Evolutionary conservation across 2,888 invertebrate genomes (phyloP).

Genomic region (Lottia gigantea): DNA sequence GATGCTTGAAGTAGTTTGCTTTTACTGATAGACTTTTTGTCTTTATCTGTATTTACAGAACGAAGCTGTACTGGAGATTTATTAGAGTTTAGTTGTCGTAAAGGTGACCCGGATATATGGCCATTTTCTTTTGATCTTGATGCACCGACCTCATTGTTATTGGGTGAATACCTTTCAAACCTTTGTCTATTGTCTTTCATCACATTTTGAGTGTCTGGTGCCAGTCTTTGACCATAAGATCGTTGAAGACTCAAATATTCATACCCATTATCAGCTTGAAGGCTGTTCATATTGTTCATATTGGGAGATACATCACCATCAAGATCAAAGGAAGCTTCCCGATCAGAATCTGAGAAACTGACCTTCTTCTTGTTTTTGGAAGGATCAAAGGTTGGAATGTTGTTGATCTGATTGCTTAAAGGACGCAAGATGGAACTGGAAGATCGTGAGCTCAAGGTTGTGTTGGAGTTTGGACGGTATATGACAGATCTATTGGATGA

Average conservation of each 20-base stretch:
- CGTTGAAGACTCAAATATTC: conserved; percentile 11
- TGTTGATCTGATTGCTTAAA: conserved; percentile 16
- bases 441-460: conserved; percentile 3
- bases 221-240: not conserved
- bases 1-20: conserved; percentile 44
- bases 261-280: conserved; percentile 8
- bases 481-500: conserved; percentile 54
- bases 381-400: conserved; percentile 25
- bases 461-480: conserved; percentile 36
- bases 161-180: no score
- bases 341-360: conserved; percentile 51
- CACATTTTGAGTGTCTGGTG: not conserved
- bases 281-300: not conserved
- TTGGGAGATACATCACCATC: conserved; percentile 10
- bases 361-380: conserved; percentile 43
- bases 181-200: not conserved
- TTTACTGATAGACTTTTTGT: conserved; percentile 20
- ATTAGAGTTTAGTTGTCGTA: not conserved
- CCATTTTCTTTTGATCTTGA: no score
- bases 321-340: conserved; percentile 23
- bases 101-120: no score
- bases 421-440: conserved; percentile 1
- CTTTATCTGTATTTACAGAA: conserved; percentile 18
- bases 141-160: no score
- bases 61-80: conserved; percentile 4